Conservation (phyloP, 2,797 vertebrate species). For the Esox masquinongy region DNA sequence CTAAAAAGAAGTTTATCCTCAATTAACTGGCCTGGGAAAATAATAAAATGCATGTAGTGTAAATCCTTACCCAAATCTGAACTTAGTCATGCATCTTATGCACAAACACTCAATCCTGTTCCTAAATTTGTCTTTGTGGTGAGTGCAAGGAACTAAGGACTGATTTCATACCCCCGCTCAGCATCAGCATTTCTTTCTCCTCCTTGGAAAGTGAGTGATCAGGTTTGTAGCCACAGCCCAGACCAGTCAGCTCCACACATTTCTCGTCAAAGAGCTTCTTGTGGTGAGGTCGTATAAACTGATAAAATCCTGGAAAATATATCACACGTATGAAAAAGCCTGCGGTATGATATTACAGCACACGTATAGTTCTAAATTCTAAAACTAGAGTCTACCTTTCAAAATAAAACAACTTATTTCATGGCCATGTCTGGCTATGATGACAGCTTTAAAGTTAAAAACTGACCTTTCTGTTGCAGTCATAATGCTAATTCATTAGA, state of each 20-base stretch:
- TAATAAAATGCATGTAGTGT: no score
- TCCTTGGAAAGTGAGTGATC: constrained; percentile 75
- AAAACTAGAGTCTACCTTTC: no score
- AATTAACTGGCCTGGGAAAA: no score
- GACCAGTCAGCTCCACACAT: constrained; percentile 79
- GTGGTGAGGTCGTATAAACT: constrained; percentile 93
- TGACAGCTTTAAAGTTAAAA: neutral
- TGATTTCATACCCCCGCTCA: constrained; percentile 63
- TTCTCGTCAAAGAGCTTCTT: constrained; percentile 86
- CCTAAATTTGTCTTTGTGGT: neutral
- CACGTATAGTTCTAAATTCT: neutral
- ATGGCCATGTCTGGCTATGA: neutral
- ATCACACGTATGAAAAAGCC: neutral
- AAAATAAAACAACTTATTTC: no score
- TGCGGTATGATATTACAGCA: neutral
- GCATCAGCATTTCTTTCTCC: constrained; percentile 57
- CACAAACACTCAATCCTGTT: neutral
- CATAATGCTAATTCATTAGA: neutral
- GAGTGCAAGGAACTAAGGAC: neutral
- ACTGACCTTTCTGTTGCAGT: neutral
- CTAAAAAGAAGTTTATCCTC: no score
- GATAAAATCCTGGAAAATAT: constrained; percentile 83
- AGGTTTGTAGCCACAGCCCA: constrained; percentile 80
- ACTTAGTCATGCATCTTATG: neutral
- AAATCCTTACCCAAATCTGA: neutral